Conservation (phyloP, 2,113 vertebrate species). For the Psophia crepitans region DNA sequence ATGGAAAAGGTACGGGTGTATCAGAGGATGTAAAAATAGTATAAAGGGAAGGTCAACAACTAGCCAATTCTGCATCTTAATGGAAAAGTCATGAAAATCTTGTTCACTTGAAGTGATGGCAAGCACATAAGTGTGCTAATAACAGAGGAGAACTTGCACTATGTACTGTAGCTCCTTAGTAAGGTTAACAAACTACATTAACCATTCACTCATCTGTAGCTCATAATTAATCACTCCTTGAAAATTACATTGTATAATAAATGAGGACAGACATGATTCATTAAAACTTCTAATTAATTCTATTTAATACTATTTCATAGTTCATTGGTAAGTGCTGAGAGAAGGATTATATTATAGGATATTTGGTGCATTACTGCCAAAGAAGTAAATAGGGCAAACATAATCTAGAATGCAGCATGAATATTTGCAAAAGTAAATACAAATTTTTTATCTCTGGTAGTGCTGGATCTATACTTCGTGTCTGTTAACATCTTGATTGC, state of each 20-base stretch:
- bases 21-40: neutral
- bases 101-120: constrained; percentile 32
- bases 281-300: constrained; percentile 86
- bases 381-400: constrained; percentile 70
- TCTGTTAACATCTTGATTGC: neutral
- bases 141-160: constrained; percentile 53
- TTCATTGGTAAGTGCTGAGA: constrained; percentile 80
- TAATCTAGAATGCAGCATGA: constrained; percentile 56
- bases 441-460: constrained; percentile 40
- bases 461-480: neutral
- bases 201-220: constrained; percentile 76
- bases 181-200: constrained; percentile 81
- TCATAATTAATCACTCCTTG: constrained; percentile 79
- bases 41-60: neutral
- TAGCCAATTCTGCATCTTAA: constrained; percentile 14
- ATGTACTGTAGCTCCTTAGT: constrained; percentile 58
- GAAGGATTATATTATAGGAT: constrained; percentile 70
- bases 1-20: neutral
- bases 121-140: constrained; percentile 43
- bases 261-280: constrained; percentile 83
- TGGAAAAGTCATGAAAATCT: constrained; percentile 38
- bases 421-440: constrained; percentile 60
- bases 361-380: constrained; percentile 69
- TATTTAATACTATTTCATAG: constrained; percentile 84
- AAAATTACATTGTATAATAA: constrained; percentile 84